Conservation (phyloP, 2,888 invertebrate genomes). For the Pilophorus perplexus region DNA sequence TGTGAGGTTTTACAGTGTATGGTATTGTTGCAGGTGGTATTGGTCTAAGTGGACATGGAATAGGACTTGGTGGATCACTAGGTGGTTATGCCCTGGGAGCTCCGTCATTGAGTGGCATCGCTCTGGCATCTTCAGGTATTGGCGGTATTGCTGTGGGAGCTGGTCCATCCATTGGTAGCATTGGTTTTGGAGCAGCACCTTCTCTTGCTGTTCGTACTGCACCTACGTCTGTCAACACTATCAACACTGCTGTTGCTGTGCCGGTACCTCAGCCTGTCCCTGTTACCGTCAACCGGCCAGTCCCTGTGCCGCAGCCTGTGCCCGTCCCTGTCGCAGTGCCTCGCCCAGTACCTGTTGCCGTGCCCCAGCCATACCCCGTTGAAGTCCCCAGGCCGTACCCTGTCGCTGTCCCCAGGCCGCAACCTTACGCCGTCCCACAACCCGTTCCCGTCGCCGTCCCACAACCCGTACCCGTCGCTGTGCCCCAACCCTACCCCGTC, state of each 20-base stretch:
- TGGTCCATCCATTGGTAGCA: not conserved
- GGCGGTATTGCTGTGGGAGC: not conserved
- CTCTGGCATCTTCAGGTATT: not conserved
- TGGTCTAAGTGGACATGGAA: too few relatives aligned
- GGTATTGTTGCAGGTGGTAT: not conserved
- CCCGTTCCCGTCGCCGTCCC: slow-evolving; percentile 55
- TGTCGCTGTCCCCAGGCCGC: slow-evolving; percentile 57
- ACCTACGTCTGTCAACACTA: slow-evolving; percentile 40
- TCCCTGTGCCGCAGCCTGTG: slow-evolving; percentile 54
- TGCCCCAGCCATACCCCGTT: slow-evolving; percentile 59
- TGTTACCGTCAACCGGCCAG: slow-evolving; percentile 54
- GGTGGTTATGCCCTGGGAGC: not conserved
- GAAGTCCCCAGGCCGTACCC: slow-evolving; percentile 59
- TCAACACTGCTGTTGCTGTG: slow-evolving; percentile 53
- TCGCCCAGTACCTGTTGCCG: slow-evolving; percentile 55
- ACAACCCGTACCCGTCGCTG: slow-evolving; percentile 55
- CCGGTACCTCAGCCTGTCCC: slow-evolving; percentile 57
- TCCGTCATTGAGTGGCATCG: not conserved
- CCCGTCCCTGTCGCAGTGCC: slow-evolving; percentile 55
- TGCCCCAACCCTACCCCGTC: slow-evolving; percentile 53
- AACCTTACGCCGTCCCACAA: slow-evolving; percentile 58
- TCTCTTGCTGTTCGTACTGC: slow-evolving; percentile 16
- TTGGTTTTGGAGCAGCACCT: not conserved
- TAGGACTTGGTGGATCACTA: too few relatives aligned
- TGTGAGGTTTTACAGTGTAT: not conserved